phyloP scores from a whole-genome alignment of 2,113 vertebrate species.

The Herpetotheres cachinnans region DNA sequence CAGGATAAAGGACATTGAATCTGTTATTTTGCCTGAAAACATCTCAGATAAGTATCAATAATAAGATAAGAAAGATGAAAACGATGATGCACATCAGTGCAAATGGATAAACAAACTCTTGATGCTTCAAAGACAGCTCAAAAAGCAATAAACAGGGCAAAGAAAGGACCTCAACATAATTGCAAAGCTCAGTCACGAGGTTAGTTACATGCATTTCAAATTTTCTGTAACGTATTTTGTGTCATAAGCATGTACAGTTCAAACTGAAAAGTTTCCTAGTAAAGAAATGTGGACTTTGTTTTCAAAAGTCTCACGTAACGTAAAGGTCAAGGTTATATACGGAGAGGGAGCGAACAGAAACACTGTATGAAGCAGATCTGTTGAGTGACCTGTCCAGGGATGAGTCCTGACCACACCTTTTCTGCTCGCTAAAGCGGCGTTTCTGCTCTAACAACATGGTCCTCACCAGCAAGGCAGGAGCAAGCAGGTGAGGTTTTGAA shows the following conservation, averaged over 20 bases:
- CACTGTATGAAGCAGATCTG: not conserved
- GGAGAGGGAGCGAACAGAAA: not conserved
- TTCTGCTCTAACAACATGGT: not conserved
- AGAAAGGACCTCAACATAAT: not conserved
- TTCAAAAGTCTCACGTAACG: not conserved
- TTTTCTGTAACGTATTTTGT: not conserved
- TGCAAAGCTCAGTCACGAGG: not conserved
- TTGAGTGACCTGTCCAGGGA: not conserved
- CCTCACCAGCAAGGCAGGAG: not conserved
- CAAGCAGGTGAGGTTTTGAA: not conserved
- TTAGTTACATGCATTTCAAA: not conserved
- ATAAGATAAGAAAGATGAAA: not conserved
- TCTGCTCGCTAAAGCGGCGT: not conserved
- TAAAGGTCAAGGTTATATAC: not conserved
- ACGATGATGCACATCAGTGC: not conserved
- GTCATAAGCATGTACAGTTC: not conserved
- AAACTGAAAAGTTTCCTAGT: not conserved
- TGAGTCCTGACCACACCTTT: not conserved
- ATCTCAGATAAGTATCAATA: not conserved
- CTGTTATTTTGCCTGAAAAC: not conserved
- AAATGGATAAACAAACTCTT: not conserved
- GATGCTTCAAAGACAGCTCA: not conserved
- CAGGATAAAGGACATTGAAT: not conserved
- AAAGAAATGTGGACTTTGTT: not conserved
- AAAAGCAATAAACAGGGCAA: not conserved